Evolutionary conservation across 2,888 invertebrate species (phyloP).

Genomic region (Lycaena phlaeas): DNA sequence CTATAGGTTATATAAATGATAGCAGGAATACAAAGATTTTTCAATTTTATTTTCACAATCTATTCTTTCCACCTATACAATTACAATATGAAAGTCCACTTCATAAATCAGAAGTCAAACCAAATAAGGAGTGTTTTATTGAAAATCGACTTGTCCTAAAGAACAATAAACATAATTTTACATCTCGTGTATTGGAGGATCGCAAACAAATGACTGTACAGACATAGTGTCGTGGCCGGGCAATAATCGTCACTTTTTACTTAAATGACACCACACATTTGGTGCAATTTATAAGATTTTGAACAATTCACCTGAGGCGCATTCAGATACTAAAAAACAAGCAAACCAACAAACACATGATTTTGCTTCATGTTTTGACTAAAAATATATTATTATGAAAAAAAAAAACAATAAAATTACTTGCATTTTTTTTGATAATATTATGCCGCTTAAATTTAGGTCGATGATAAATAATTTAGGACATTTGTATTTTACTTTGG

Average conservation of each 20-base stretch:
- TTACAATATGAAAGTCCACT: background rate
- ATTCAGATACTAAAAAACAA: no score
- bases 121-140: constrained; percentile 16
- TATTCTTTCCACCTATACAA: background rate
- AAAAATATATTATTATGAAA: no score
- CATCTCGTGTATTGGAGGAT: constrained; percentile 14
- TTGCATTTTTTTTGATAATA: no score
- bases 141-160: constrained; percentile 19
- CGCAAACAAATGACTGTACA: constrained; percentile 55
- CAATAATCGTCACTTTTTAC: constrained; percentile 63
- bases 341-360: no score
- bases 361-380: no score
- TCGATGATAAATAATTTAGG: no score
- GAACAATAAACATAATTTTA: constrained; percentile 20
- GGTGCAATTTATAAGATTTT: constrained; percentile 21
- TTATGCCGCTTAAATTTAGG: no score
- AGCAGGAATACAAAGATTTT: no score
- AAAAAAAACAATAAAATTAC: no score
- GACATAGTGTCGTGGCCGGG: constrained; percentile 55
- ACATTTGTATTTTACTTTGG: no score
- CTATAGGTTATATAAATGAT: no score
- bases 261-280: constrained; percentile 41
- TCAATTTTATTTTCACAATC: background rate
- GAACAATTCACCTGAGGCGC: no score
- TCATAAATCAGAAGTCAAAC: background rate